Percentiles rank a stretch among this genome's conserved stretches.
Evolutionary conservation across 2,888 invertebrate species (phyloP).

Genomic region (Metopia argyrocephala): DNA sequence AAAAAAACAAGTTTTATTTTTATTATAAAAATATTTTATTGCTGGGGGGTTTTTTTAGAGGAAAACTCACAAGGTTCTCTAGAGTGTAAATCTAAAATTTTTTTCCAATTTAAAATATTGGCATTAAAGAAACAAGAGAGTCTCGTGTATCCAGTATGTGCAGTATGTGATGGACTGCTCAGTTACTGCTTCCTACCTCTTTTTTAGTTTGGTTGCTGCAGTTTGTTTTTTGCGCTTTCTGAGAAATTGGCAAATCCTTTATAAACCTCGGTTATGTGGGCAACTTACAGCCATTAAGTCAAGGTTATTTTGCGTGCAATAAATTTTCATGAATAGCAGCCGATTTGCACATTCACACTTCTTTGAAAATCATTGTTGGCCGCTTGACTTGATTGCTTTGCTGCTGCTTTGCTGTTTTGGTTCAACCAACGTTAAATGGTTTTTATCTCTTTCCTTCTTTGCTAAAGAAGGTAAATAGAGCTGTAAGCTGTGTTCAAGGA

Average conservation of each 20-base stretch:
- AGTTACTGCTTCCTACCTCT: background rate
- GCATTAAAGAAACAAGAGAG: conserved; percentile 3
- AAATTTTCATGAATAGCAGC: conserved; percentile 38
- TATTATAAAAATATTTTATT: conserved; percentile 50
- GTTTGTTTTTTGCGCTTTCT: conserved; percentile 45
- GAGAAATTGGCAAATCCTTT: conserved; percentile 56
- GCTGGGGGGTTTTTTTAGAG: conserved; percentile 27
- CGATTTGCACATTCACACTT: conserved; percentile 44
- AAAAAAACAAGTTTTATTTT: conserved; percentile 45
- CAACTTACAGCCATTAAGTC: conserved; percentile 60
- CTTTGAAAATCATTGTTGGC: background rate
- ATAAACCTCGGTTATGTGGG: conserved; percentile 55
- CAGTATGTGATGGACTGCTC: background rate
- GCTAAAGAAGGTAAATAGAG: background rate
- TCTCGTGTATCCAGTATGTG: background rate
- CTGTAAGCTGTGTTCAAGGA: conserved; percentile 36
- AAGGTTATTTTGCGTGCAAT: conserved; percentile 63
- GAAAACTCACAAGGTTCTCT: conserved; percentile 58
- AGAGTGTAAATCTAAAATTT: conserved; percentile 59
- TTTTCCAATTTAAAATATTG: conserved; percentile 27
- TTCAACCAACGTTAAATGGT: conserved; percentile 1
- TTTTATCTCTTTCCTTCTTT: conserved; percentile 26
- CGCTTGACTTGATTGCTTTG: background rate
- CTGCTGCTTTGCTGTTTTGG: background rate
- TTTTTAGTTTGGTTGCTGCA: background rate